A percentile compares a stretch with the other conserved stretches of the same genome.
These are phyloP conservation scores for Caenorhabditis macrosperma DNA, from an alignment of 2,888 invertebrate species.

Conservation along the genomic window DNA sequence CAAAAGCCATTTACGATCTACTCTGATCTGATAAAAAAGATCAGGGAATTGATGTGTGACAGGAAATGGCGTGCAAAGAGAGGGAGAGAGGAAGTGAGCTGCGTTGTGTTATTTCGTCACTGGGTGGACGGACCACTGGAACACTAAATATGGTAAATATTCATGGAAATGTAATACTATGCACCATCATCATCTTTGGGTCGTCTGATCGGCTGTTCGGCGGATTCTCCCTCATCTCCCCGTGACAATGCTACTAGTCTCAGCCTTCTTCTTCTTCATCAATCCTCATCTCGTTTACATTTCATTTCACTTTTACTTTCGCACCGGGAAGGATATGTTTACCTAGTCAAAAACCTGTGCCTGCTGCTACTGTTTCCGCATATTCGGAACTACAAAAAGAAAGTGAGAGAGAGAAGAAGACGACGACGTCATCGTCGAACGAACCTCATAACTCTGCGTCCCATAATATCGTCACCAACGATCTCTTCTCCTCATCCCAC, in stretches of 20 bases:
- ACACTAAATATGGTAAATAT: slow-evolving; percentile 23
- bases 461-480: slow-evolving; percentile 53
- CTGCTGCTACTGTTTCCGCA: slow-evolving; percentile 22
- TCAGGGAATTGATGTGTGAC: no score
- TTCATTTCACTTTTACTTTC: slow-evolving; percentile 31
- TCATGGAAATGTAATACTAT: slow-evolving; percentile 9
- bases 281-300: slow-evolving; percentile 45
- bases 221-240: slow-evolving; percentile 12
- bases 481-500: slow-evolving; percentile 38
- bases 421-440: slow-evolving; percentile 34
- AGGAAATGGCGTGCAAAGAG: no score
- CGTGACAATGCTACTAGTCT: slow-evolving; percentile 33
- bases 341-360: slow-evolving; percentile 50
- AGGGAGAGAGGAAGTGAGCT: no score
- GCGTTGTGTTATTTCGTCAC: no score
- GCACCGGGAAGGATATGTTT: slow-evolving; percentile 30
- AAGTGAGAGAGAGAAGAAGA: slow-evolving; percentile 8
- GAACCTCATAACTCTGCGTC: slow-evolving; percentile 55
- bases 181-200: not conserved
- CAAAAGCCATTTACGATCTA: not conserved
- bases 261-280: slow-evolving; percentile 14
- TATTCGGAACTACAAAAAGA: slow-evolving; percentile 32
- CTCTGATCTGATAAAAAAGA: not conserved
- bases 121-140: not conserved
- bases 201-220: not conserved